Conservation (phyloP, 2,888 invertebrate species). For the Pachliopta kotzebuea region DNA sequence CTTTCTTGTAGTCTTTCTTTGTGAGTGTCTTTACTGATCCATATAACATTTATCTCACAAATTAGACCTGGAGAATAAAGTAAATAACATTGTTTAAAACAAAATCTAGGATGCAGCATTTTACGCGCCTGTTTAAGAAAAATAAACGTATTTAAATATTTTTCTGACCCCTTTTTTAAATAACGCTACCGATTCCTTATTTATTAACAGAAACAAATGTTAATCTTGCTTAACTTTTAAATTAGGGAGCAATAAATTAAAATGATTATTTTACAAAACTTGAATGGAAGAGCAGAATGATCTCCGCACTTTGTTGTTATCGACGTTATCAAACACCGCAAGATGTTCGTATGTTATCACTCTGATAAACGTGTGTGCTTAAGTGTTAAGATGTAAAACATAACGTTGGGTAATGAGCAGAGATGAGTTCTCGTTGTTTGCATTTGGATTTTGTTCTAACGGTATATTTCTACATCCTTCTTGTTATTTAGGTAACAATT, state of each 20-base stretch:
- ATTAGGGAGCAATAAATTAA: neutral
- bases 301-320: conserved; percentile 13
- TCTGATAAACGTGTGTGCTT: conserved; percentile 28
- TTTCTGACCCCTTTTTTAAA: no score
- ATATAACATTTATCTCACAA: no score
- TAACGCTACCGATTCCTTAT: no score
- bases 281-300: neutral
- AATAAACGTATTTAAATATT: no score
- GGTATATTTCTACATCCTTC: conserved; percentile 7
- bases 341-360: conserved; percentile 31
- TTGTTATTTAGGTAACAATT: neutral
- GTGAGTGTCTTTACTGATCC: no score
- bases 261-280: neutral
- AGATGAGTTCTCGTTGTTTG: conserved; percentile 26
- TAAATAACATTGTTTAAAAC: no score
- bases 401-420: conserved; percentile 29
- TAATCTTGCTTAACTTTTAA: neutral
- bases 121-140: no score
- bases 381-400: conserved; percentile 22
- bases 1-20: no score
- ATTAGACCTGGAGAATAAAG: no score
- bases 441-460: conserved; percentile 14
- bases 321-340: conserved; percentile 28
- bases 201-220: neutral
- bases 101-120: no score